phyloP scores from a whole-genome alignment of 2,797 vertebrate genomes.

The Enteromius treurensis region DNA sequence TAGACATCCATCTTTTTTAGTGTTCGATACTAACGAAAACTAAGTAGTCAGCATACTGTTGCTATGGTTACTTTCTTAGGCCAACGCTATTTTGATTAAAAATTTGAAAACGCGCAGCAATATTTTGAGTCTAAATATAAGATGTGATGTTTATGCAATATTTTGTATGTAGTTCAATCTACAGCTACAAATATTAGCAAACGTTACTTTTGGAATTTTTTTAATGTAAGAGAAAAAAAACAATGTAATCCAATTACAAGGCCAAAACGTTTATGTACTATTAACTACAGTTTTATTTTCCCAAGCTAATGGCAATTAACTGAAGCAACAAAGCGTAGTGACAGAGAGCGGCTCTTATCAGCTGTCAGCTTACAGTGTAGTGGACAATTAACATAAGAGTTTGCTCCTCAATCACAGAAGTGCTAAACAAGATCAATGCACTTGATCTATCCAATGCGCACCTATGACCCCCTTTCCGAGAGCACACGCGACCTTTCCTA shows the following conservation, averaged over 20 bases:
- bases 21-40: neutral
- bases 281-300: constrained; percentile 34
- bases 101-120: neutral
- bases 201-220: neutral
- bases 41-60: neutral
- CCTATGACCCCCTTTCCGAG: constrained; percentile 39
- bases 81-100: neutral
- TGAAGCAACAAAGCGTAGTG: constrained; percentile 31
- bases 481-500: constrained; percentile 64
- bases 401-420: constrained; percentile 65
- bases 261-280: constrained; percentile 19
- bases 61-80: neutral
- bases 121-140: neutral
- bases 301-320: constrained; percentile 23
- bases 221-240: neutral
- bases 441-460: constrained; percentile 52
- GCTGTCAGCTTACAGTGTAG: constrained; percentile 62
- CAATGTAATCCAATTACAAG: neutral
- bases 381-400: constrained; percentile 55
- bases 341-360: constrained; percentile 61
- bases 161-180: neutral
- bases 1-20: neutral
- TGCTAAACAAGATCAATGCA: constrained; percentile 71
- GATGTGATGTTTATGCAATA: neutral
- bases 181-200: neutral